phyloP scores from a whole-genome alignment of 2,888 invertebrate species.

The Drosophila pegasa region DNA sequence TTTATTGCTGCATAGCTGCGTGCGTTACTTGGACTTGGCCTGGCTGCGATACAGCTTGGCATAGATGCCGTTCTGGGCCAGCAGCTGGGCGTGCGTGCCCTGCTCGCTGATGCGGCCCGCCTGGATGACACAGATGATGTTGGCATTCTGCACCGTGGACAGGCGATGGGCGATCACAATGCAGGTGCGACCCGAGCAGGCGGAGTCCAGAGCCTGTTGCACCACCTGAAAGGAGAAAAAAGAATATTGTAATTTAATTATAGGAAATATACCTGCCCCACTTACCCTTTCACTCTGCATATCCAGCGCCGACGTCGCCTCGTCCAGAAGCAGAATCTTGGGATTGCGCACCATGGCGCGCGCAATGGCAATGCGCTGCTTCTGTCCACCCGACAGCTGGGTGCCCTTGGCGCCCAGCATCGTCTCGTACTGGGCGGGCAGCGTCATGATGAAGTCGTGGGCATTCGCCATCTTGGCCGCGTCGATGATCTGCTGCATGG shows the following conservation, averaged over 20 bases:
- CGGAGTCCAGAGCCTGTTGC: conserved; percentile 93
- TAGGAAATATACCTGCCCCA: not conserved
- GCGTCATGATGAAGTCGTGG: conserved; percentile 91
- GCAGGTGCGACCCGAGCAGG: conserved; percentile 92
- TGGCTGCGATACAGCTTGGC: conserved; percentile 88
- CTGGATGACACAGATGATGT: conserved; percentile 93
- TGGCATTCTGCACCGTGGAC: conserved; percentile 92
- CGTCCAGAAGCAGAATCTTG: conserved; percentile 89
- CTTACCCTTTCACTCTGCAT: conserved; percentile 90
- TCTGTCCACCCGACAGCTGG: conserved; percentile 93
- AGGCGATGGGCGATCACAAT: conserved; percentile 94
- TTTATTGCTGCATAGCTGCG: conserved; percentile 3
- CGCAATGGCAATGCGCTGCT: conserved; percentile 93
- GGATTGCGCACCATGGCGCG: conserved; percentile 91
- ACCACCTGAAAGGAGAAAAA: conserved; percentile 87
- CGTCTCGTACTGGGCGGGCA: conserved; percentile 92
- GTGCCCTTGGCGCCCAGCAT: conserved; percentile 90
- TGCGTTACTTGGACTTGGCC: conserved; percentile 61
- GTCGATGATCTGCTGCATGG: conserved; percentile 90
- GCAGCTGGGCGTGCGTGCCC: conserved; percentile 91
- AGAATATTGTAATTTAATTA: not conserved
- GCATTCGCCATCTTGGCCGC: conserved; percentile 94
- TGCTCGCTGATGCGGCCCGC: conserved; percentile 90
- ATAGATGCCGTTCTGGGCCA: conserved; percentile 88
- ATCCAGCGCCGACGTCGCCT: conserved; percentile 92